phyloP scores from a whole-genome alignment of 1,140 invertebrate genomes.

The Sitobion miscanthi region DNA sequence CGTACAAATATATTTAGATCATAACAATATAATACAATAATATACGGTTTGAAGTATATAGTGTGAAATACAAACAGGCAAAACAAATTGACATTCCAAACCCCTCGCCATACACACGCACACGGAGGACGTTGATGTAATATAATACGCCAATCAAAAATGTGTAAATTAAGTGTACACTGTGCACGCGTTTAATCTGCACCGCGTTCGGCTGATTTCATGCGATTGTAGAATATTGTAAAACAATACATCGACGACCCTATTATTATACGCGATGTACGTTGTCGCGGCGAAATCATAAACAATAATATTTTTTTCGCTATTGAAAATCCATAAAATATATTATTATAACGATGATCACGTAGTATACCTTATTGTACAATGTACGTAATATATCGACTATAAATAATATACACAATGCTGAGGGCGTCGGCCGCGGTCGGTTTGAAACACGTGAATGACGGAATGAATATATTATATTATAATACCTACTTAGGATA shows the following conservation, averaged over 20 bases:
- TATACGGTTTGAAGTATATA: background rate
- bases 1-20: background rate
- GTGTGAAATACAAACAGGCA: background rate
- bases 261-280: too few relatives aligned
- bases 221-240: constrained; percentile 10
- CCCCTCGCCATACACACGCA: background rate
- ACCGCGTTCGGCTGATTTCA: background rate
- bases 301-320: too few relatives aligned
- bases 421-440: too few relatives aligned
- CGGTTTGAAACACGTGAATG: too few relatives aligned
- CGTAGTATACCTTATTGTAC: too few relatives aligned
- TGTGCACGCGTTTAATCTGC: background rate
- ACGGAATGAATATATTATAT: too few relatives aligned
- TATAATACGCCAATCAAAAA: constrained; percentile 20
- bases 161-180: background rate
- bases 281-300: too few relatives aligned
- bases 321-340: too few relatives aligned
- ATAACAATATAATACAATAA: background rate
- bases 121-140: background rate
- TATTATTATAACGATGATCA: too few relatives aligned
- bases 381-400: too few relatives aligned
- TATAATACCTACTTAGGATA: too few relatives aligned
- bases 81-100: constrained; percentile 23
- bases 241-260: background rate
- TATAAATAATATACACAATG: too few relatives aligned